phyloP scores from a whole-genome alignment of 1,140 invertebrate species.

The Ganaspis sp. region DNA sequence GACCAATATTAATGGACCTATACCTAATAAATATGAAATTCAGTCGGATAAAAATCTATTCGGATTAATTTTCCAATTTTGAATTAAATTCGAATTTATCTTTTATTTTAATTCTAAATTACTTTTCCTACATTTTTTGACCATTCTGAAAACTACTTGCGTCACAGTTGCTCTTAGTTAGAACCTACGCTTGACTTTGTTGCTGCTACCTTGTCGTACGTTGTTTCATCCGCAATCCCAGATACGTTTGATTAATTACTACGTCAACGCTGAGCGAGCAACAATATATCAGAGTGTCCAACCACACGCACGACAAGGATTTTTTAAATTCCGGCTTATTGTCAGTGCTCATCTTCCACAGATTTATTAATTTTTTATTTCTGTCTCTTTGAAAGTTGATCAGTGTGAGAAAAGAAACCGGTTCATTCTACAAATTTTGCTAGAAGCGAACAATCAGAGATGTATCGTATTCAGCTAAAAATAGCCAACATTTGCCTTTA shows the following conservation, averaged over 20 bases:
- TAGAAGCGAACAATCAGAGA: not conserved
- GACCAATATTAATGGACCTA: too few relatives aligned
- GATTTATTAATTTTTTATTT: constrained; percentile 31
- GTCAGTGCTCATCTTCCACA: constrained; percentile 51
- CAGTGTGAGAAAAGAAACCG: constrained; percentile 27
- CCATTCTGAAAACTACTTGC: not conserved
- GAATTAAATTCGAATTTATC: too few relatives aligned
- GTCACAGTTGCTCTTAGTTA: not conserved
- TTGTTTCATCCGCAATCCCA: constrained; percentile 56
- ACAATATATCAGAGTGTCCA: constrained; percentile 63
- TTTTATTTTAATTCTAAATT: not conserved
- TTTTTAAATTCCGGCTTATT: constrained; percentile 57
- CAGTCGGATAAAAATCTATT: not conserved
- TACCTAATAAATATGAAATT: too few relatives aligned
- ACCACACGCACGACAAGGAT: constrained; percentile 60
- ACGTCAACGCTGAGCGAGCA: constrained; percentile 57
- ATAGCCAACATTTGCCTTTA: not conserved
- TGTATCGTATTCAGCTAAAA: not conserved
- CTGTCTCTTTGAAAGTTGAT: constrained; percentile 30
- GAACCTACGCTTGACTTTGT: constrained; percentile 15
- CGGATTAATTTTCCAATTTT: too few relatives aligned
- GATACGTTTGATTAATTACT: constrained; percentile 64
- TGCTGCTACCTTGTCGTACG: constrained; percentile 50
- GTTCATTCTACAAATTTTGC: constrained; percentile 7
- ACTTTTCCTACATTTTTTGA: not conserved